Conservation (phyloP, 2,888 invertebrate species). For the Euphydryas editha region DNA sequence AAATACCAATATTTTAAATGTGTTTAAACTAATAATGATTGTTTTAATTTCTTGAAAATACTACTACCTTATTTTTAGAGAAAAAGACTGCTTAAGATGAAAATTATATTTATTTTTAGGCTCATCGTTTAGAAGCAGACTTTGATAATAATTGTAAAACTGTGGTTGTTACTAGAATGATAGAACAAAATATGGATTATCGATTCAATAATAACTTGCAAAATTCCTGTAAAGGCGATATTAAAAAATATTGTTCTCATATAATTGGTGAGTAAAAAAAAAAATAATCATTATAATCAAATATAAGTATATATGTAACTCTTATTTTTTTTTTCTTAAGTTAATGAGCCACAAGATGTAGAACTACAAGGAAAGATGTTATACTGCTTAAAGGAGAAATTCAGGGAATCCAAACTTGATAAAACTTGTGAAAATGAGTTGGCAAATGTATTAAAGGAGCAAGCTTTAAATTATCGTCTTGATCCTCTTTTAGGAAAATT, state of each 20-base stretch:
- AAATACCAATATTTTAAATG: no score
- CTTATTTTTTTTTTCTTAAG: constrained; percentile 51
- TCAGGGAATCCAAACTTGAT: constrained; percentile 89
- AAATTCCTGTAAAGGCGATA: constrained; percentile 91
- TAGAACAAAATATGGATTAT: constrained; percentile 95
- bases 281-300: constrained; percentile 8
- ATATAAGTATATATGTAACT: not conserved
- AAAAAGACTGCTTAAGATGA: not conserved
- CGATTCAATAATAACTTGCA: constrained; percentile 94
- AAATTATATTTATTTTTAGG: constrained; percentile 65
- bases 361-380: constrained; percentile 93
- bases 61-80: not conserved
- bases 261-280: constrained; percentile 66
- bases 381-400: constrained; percentile 92
- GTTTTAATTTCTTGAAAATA: not conserved
- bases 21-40: no score
- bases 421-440: constrained; percentile 92
- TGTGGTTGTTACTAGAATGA: constrained; percentile 93
- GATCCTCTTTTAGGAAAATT: constrained; percentile 93
- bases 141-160: constrained; percentile 93
- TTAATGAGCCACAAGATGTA: constrained; percentile 84
- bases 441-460: constrained; percentile 91
- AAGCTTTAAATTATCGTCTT: constrained; percentile 94
- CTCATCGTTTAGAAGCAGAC: constrained; percentile 88
- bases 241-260: constrained; percentile 85